Conservation (phyloP, 2,888 invertebrate genomes). For the Melinaea menophilus region DNA sequence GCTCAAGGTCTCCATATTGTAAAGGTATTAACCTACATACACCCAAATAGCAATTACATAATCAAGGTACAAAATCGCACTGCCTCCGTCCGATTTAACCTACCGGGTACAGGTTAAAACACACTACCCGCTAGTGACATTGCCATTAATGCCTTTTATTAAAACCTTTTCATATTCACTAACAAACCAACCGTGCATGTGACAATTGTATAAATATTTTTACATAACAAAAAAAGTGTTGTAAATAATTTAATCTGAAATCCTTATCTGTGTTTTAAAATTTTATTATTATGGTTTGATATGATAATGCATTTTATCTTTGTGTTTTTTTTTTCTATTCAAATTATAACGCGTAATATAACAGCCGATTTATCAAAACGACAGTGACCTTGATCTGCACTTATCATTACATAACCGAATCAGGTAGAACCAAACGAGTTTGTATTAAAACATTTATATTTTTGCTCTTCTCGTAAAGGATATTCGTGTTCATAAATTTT, state of each 20-base stretch:
- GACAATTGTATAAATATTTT: not conserved
- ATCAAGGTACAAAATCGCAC: constrained; percentile 21
- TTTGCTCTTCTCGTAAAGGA: no score
- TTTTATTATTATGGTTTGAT: not conserved
- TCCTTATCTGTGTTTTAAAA: not conserved
- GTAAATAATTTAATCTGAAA: not conserved
- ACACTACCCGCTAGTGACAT: constrained; percentile 24
- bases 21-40: constrained; percentile 8
- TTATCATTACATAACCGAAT: constrained; percentile 24
- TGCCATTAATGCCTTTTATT: constrained; percentile 14
- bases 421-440: constrained; percentile 5
- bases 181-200: no score
- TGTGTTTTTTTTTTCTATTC: constrained; percentile 17
- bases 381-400: constrained; percentile 26
- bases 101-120: constrained; percentile 14
- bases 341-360: constrained; percentile 21
- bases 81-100: constrained; percentile 18
- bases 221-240: not conserved
- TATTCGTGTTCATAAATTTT: no score
- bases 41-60: constrained; percentile 18
- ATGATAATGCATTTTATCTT: constrained; percentile 15
- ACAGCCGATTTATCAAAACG: constrained; percentile 24
- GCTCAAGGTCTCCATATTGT: constrained; percentile 8
- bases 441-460: no score
- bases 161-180: no score